Conservation (phyloP, 2,797 vertebrate genomes). For the Chiroxiphia lanceolata region DNA sequence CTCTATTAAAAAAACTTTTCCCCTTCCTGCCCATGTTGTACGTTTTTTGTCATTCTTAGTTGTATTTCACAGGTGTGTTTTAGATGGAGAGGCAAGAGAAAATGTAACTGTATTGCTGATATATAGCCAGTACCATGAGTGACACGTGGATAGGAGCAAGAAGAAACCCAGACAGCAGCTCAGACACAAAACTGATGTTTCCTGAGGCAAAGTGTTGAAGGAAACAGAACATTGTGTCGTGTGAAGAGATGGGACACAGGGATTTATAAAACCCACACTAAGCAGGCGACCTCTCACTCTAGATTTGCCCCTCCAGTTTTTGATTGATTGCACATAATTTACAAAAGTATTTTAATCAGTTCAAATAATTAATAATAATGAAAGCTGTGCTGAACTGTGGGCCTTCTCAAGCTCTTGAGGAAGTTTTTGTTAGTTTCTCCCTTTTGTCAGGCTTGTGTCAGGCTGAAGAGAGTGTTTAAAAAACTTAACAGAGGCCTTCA, state of each 20-base stretch:
- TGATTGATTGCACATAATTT: not conserved
- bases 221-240: not conserved
- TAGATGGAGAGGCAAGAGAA: not conserved
- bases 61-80: not conserved
- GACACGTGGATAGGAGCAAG: not conserved
- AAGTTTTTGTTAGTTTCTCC: not conserved
- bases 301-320: not conserved
- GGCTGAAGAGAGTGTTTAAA: not conserved
- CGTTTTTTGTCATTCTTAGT: not conserved
- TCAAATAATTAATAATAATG: not conserved
- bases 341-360: not conserved
- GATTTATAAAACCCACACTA: not conserved
- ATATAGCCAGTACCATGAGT: not conserved
- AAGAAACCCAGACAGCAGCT: not conserved
- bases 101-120: not conserved
- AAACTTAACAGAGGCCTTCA: not conserved
- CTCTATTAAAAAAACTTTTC: not conserved
- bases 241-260: not conserved
- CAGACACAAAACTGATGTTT: not conserved
- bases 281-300: not conserved
- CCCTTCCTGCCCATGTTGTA: not conserved
- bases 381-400: not conserved
- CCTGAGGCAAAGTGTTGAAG: not conserved
- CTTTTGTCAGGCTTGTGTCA: not conserved
- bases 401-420: not conserved